phyloP scores from a whole-genome alignment of 2,888 invertebrate species.

The Cryptocephalus primarius region DNA sequence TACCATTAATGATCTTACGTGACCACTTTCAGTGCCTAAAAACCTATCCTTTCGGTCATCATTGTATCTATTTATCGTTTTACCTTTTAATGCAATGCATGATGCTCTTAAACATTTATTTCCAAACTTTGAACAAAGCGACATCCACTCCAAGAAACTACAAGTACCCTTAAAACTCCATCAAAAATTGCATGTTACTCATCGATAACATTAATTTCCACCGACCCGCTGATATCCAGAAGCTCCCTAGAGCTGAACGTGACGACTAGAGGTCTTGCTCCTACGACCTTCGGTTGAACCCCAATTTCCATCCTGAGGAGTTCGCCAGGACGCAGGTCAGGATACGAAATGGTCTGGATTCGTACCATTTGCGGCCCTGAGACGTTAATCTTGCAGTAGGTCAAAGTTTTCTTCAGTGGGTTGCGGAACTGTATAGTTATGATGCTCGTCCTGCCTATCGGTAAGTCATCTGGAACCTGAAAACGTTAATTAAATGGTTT shows the following conservation, averaged over 20 bases:
- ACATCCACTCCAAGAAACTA: too few relatives aligned
- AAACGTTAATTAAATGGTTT: conserved; percentile 2
- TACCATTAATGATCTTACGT: too few relatives aligned
- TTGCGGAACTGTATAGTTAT: conserved; percentile 55
- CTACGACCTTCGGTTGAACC: conserved; percentile 51
- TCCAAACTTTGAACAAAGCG: too few relatives aligned
- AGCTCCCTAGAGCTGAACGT: conserved; percentile 61
- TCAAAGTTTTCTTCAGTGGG: conserved; percentile 53
- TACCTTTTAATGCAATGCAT: too few relatives aligned
- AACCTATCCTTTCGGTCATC: too few relatives aligned
- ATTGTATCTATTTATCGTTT: too few relatives aligned
- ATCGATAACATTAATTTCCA: too few relatives aligned
- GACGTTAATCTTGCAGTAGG: conserved; percentile 57
- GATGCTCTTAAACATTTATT: too few relatives aligned
- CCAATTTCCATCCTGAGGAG: conserved; percentile 44
- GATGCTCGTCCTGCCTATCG: conserved; percentile 43
- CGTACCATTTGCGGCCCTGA: conserved; percentile 57
- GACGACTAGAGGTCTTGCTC: conserved; percentile 55
- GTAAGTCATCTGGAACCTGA: conserved; percentile 42
- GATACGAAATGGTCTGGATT: conserved; percentile 45
- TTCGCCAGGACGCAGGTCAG: conserved; percentile 46
- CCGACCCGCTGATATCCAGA: conserved; percentile 52
- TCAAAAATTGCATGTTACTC: too few relatives aligned
- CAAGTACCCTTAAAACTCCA: too few relatives aligned
- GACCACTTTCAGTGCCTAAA: too few relatives aligned